These are phyloP conservation scores for Rallus limicola DNA, from an alignment of 2,113 vertebrate genomes.

Conservation along the genomic window DNA sequence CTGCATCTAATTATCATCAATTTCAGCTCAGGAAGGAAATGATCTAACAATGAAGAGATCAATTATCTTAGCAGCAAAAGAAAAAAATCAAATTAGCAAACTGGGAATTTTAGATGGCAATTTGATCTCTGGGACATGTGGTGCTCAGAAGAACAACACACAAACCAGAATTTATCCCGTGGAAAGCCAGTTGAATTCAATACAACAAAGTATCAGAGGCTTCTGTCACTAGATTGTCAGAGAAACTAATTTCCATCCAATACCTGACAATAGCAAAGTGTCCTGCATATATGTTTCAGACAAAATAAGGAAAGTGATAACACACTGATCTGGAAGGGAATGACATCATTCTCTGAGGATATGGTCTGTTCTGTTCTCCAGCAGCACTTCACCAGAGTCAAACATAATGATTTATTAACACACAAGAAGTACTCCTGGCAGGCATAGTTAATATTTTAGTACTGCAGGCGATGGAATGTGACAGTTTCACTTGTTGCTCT, in stretches of 20 bases:
- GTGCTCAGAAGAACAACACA: not conserved
- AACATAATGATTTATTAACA: constrained; percentile 55
- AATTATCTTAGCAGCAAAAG: constrained; percentile 23
- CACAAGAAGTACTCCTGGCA: constrained; percentile 8
- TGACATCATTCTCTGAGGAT: not conserved
- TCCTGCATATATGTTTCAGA: not conserved
- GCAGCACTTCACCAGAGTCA: not conserved
- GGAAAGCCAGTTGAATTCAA: not conserved
- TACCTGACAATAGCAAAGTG: not conserved
- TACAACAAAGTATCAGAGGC: not conserved
- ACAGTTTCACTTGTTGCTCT: constrained; percentile 45
- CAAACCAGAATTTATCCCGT: not conserved
- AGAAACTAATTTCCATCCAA: constrained; percentile 19
- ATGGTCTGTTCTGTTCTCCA: not conserved
- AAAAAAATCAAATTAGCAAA: not conserved
- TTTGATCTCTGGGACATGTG: not conserved
- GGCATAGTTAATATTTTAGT: constrained; percentile 62
- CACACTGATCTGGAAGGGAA: not conserved
- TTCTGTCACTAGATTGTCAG: not conserved
- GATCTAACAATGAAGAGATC: constrained; percentile 11
- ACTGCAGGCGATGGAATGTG: not conserved
- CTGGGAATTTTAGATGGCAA: constrained; percentile 1
- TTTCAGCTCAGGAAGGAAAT: constrained; percentile 50
- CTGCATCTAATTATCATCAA: constrained; percentile 45
- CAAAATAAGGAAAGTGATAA: not conserved